Evolutionary conservation across 2,113 vertebrate genomes (phyloP).

Genomic region (Oxygymnocypris stewartii): DNA sequence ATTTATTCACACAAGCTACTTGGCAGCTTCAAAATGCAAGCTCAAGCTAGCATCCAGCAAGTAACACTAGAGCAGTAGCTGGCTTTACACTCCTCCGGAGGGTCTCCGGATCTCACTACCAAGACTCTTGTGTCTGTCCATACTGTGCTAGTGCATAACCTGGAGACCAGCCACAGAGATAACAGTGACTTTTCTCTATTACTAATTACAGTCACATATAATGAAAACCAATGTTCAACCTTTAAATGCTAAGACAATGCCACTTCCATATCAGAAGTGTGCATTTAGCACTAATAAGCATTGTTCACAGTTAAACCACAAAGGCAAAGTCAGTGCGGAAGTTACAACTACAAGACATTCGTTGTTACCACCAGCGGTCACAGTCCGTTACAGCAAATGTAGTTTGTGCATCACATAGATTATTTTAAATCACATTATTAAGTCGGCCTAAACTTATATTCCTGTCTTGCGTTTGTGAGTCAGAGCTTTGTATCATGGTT

Average conservation of each 20-base stretch:
- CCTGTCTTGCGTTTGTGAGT: not conserved
- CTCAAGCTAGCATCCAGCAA: not conserved
- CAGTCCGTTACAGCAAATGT: not conserved
- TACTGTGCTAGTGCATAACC: slow-evolving; percentile 4
- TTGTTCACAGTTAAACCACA: slow-evolving; percentile 19
- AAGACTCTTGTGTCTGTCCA: not conserved
- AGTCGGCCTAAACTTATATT: not conserved
- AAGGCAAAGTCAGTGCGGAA: not conserved
- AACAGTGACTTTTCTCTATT: not conserved
- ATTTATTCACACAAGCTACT: not conserved
- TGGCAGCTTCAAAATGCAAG: not conserved
- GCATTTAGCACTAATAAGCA: not conserved
- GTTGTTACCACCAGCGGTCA: not conserved
- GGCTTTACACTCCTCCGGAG: not conserved
- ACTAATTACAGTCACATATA: not conserved
- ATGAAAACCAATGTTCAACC: not conserved
- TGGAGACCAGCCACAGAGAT: not conserved
- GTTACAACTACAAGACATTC: not conserved
- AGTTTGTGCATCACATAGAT: not conserved
- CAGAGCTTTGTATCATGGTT: not conserved
- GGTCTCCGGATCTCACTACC: not conserved
- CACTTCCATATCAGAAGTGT: not conserved
- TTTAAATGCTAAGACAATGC: not conserved
- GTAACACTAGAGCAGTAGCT: not conserved
- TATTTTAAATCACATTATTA: not conserved